Percentiles rank a stretch among this genome's conserved stretches.
These are phyloP conservation scores for Carposina sasakii DNA, from an alignment of 1,140 invertebrate species.

Conservation along the genomic window DNA sequence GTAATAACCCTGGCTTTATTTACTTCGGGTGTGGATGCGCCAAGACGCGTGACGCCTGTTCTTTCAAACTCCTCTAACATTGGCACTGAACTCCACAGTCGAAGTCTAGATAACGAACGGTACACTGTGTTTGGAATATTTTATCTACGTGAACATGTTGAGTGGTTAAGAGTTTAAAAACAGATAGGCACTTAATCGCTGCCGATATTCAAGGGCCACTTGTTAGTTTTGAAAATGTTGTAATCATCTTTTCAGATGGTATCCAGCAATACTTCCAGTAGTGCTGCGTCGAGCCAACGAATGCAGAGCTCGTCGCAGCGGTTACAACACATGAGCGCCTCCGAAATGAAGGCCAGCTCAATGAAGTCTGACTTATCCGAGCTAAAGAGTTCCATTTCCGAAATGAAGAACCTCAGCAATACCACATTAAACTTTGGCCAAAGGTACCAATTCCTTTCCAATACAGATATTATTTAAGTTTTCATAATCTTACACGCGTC, in stretches of 20 bases:
- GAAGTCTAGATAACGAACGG: slow-evolving; percentile 61
- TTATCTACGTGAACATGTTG: not conserved
- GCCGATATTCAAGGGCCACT: not conserved
- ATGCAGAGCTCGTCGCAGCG: slow-evolving; percentile 70
- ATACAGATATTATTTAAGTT: not conserved
- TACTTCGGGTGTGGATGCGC: slow-evolving; percentile 53
- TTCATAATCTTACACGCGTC: not conserved
- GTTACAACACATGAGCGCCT: slow-evolving; percentile 60
- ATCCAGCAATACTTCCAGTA: slow-evolving; percentile 74
- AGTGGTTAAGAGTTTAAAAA: not conserved
- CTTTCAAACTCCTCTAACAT: slow-evolving; percentile 50
- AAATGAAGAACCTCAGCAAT: slow-evolving; percentile 79
- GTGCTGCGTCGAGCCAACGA: slow-evolving; percentile 73
- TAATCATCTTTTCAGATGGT: slow-evolving; percentile 64
- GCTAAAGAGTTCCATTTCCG: slow-evolving; percentile 83
- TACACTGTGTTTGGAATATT: too few relatives aligned
- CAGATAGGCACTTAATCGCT: not conserved
- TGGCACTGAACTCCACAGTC: slow-evolving; percentile 64
- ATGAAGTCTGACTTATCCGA: slow-evolving; percentile 84
- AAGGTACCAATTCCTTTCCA: slow-evolving; percentile 42
- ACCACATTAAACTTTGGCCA: slow-evolving; percentile 70
- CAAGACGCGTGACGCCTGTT: slow-evolving; percentile 61
- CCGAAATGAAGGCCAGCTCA: slow-evolving; percentile 79
- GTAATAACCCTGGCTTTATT: slow-evolving; percentile 49
- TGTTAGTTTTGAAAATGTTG: not conserved